Evolutionary conservation across 2,113 vertebrate species (phyloP).

Genomic region (Polyodon spathula): DNA sequence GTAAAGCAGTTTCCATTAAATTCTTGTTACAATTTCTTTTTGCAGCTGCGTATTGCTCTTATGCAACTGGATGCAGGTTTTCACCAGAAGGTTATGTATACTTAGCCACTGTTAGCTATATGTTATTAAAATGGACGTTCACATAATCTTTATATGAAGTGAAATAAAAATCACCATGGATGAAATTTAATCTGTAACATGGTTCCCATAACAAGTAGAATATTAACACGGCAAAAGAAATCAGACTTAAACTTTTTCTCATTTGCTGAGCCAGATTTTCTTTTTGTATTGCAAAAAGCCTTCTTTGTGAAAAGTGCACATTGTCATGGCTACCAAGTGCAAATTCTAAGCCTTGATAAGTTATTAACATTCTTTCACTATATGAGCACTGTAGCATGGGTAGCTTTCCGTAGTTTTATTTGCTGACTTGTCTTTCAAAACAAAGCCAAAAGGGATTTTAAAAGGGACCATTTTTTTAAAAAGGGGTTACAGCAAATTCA

Average conservation of each 20-base stretch:
- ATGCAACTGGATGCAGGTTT: no score
- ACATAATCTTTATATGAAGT: conserved; percentile 15
- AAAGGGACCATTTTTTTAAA: no score
- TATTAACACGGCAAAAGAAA: conserved; percentile 37
- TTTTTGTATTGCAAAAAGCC: no score
- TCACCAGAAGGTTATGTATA: no score
- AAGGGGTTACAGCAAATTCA: no score
- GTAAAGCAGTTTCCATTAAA: no score
- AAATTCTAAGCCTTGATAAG: conserved; percentile 73
- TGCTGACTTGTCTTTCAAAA: no score
- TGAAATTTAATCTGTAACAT: conserved; percentile 25
- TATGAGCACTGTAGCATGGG: conserved; percentile 52
- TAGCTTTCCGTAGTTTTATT: conserved; percentile 16
- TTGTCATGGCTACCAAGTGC: conserved; percentile 69
- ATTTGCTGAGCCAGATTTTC: conserved; percentile 22
- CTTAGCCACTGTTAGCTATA: no score
- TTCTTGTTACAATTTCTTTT: no score
- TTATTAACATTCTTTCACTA: conserved; percentile 75
- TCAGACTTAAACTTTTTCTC: conserved; percentile 35
- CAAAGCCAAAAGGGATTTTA: no score
- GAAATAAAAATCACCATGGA: conserved; percentile 28
- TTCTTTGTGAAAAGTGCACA: conserved; percentile 63
- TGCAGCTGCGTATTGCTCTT: no score
- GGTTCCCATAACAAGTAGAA: conserved; percentile 34
- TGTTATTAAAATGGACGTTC: conserved; percentile 18